These are phyloP conservation scores for Carassius gibelio DNA, from an alignment of 2,113 vertebrate species.

Conservation along the genomic window DNA sequence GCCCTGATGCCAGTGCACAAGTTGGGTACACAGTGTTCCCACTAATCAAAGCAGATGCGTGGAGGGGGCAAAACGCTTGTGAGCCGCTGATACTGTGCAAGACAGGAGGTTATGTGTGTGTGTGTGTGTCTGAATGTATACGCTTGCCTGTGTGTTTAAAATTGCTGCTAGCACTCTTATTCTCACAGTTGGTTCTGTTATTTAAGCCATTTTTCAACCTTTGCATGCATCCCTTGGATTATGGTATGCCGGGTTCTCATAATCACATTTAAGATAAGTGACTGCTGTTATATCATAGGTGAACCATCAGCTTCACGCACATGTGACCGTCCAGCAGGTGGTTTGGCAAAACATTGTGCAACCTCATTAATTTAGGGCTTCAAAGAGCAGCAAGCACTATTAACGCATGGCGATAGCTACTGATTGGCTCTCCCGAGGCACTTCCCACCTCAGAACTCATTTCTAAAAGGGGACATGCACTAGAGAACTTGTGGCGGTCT, in stretches of 20 bases:
- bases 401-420: conserved; percentile 12
- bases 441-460: conserved; percentile 44
- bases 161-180: not conserved
- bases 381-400: not conserved
- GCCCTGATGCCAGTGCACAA: conserved; percentile 16
- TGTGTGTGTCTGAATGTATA: not conserved
- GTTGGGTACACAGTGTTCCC: conserved; percentile 41
- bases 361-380: conserved; percentile 26
- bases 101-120: conserved; percentile 3
- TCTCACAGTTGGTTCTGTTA: conserved; percentile 18
- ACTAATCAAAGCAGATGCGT: conserved; percentile 33
- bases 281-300: not conserved
- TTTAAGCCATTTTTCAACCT: conserved; percentile 17
- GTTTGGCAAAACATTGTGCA: conserved; percentile 30
- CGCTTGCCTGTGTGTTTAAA: not conserved
- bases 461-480: conserved; percentile 44
- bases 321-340: conserved; percentile 17
- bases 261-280: conserved; percentile 27
- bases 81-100: conserved; percentile 31
- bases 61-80: not conserved
- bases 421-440: conserved; percentile 43
- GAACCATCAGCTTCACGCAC: not conserved
- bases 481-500: conserved; percentile 42
- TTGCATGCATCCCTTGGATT: conserved; percentile 18
- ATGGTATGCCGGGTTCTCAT: not conserved